phyloP scores from a whole-genome alignment of 2,797 vertebrate species.

The Acipenser transmontanus region DNA sequence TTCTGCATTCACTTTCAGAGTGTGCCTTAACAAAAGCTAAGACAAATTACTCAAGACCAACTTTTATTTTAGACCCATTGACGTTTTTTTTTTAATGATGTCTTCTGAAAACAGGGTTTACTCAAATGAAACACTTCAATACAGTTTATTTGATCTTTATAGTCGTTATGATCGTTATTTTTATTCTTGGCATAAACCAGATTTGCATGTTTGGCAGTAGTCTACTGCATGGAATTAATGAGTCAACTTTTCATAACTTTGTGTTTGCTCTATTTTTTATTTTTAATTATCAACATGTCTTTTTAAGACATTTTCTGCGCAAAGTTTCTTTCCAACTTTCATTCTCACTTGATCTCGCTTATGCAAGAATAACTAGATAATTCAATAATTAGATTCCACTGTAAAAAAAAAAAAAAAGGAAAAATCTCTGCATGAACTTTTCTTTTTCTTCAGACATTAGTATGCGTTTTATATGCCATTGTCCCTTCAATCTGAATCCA shows the following conservation, averaged over 20 bases:
- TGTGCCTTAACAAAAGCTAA: conserved; percentile 62
- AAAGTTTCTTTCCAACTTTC: too few relatives aligned
- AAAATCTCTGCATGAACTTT: conserved; percentile 43
- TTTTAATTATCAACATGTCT: too few relatives aligned
- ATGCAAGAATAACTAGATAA: conserved; percentile 13
- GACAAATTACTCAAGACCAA: conserved; percentile 47
- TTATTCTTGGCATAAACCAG: too few relatives aligned
- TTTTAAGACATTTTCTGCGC: too few relatives aligned
- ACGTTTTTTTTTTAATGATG: conserved; percentile 27
- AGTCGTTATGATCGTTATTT: too few relatives aligned
- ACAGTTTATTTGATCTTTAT: too few relatives aligned
- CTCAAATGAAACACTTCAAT: background rate
- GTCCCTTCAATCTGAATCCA: conserved; percentile 62
- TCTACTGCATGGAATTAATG: too few relatives aligned
- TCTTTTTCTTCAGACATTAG: conserved; percentile 52
- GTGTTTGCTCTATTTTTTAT: too few relatives aligned
- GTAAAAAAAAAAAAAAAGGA: conserved; percentile 32
- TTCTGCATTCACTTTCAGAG: conserved; percentile 45
- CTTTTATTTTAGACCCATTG: conserved; percentile 42
- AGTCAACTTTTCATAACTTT: too few relatives aligned
- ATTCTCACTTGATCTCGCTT: conserved; percentile 15
- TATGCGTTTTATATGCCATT: conserved; percentile 69
- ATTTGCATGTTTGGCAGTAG: too few relatives aligned
- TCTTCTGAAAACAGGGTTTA: background rate
- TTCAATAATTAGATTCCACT: conserved; percentile 42